Evolutionary conservation across 30 jellyfish, hydroid and myxozoan genomes (phyloP), one percentile per base, ranked within the genome.

Genomic region (Hydra vulgaris): DNA sequence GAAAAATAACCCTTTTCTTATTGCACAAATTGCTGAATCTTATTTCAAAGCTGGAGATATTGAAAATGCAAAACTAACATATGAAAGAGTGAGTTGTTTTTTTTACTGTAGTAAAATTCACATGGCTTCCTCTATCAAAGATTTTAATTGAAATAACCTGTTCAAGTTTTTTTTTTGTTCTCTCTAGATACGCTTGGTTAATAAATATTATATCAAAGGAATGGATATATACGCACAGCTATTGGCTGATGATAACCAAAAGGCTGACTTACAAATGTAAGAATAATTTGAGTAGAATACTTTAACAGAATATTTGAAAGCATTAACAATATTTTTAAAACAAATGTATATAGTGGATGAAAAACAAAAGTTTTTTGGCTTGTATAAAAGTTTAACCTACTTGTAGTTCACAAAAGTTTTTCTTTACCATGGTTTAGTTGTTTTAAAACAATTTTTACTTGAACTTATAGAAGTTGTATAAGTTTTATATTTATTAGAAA

Each of bases 211-310:
- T 74, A 80, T 92, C 4, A 80, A 81, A 27, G 98, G 98, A 40
- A 92, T 92, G 98, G 98, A 92, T 77, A 83, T 82, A 18, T 92
- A 72, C 54, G 84, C 98, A 0, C 96, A 86, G 27, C 80, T 92
- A 0, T 85, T 92, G 15, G 96, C 98, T 0, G 95, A 88, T 27
- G 94, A 92, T 25, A 16, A 23, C 12, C 73, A 81, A 0, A 86
- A 54, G 23, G 84, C 54, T 21, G 90, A 92, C 1, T 77, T 92
- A 22, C 96, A 92, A 80, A 83, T 84, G 98, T 92, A 81, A 69
- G 88, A 12, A 71, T 61, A 7, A 86, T 3, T 53, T 17, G 24
- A 77, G 54, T 40, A 3, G 12, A 40, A 40, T 40, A 40, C 61
- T 40, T 40, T 40, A n/a, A n/a, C n/a, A n/a, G n/a, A n/a, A 40